Evolutionary conservation across 2,113 vertebrate genomes (phyloP).

Genomic region (Tichodroma muraria): DNA sequence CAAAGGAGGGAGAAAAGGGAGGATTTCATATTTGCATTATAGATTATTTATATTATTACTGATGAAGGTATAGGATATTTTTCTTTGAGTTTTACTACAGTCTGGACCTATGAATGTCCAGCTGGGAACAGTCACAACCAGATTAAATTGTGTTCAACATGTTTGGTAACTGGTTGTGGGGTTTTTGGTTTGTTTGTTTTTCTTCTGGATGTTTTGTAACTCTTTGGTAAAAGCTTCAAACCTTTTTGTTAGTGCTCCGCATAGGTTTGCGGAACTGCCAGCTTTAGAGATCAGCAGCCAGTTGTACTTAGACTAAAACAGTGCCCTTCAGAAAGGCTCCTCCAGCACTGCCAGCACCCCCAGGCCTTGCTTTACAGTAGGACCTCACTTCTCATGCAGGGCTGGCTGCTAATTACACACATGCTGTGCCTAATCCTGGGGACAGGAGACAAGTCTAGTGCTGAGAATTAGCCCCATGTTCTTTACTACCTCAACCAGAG

Average conservation of each 20-base stretch:
- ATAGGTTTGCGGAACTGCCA: not conserved
- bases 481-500: not conserved
- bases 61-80: not conserved
- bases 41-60: not conserved
- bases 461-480: not conserved
- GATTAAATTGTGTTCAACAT: not conserved
- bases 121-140: not conserved
- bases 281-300: not conserved
- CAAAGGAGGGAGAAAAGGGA: not conserved
- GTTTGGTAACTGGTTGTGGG: not conserved
- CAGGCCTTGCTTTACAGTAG: not conserved
- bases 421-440: not conserved
- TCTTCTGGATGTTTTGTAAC: not conserved
- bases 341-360: not conserved
- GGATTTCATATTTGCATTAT: not conserved
- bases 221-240: not conserved
- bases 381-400: not conserved
- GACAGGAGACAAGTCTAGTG: not conserved
- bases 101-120: not conserved
- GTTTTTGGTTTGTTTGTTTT: not conserved
- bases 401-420: not conserved
- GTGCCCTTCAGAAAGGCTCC: not conserved
- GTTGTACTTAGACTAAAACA: not conserved
- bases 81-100: not conserved
- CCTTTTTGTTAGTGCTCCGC: not conserved